phyloP scores from a whole-genome alignment of 2,113 vertebrate species.

The Syrrhaptes paradoxus region DNA sequence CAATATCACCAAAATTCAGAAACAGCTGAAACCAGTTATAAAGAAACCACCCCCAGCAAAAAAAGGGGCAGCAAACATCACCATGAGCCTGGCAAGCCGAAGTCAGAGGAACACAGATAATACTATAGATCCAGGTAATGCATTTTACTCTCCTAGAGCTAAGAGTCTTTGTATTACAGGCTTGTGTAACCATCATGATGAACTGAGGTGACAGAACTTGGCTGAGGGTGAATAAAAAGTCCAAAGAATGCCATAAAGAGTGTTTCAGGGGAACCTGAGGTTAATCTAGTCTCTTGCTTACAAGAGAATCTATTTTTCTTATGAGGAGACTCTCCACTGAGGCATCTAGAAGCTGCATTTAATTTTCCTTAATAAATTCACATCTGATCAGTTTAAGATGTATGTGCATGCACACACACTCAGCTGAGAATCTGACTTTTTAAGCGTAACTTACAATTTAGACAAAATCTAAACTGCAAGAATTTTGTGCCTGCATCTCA shows the following conservation, averaged over 20 bases:
- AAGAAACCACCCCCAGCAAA: conserved; percentile 66
- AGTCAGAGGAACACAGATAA: conserved; percentile 77
- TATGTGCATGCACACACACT: not conserved
- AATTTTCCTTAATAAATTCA: not conserved
- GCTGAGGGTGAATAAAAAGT: not conserved
- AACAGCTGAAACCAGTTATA: conserved; percentile 51
- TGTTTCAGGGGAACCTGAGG: not conserved
- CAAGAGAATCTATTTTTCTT: not conserved
- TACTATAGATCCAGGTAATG: conserved; percentile 70
- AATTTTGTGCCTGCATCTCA: not conserved
- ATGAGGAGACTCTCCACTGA: not conserved
- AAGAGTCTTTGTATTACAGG: not conserved
- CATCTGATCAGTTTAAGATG: not conserved
- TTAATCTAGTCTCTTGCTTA: not conserved
- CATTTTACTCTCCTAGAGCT: not conserved
- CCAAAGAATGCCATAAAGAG: not conserved
- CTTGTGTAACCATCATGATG: not conserved
- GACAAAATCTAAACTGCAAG: not conserved
- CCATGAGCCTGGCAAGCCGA: conserved; percentile 46
- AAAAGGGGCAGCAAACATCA: conserved; percentile 57
- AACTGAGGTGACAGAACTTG: not conserved
- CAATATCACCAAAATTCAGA: conserved; percentile 72
- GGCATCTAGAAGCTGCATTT: not conserved
- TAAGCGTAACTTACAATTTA: not conserved
- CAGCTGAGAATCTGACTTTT: not conserved